These are phyloP conservation scores for Rhodinocichla rosea DNA, from an alignment of 2,113 vertebrate species.

Conservation along the genomic window DNA sequence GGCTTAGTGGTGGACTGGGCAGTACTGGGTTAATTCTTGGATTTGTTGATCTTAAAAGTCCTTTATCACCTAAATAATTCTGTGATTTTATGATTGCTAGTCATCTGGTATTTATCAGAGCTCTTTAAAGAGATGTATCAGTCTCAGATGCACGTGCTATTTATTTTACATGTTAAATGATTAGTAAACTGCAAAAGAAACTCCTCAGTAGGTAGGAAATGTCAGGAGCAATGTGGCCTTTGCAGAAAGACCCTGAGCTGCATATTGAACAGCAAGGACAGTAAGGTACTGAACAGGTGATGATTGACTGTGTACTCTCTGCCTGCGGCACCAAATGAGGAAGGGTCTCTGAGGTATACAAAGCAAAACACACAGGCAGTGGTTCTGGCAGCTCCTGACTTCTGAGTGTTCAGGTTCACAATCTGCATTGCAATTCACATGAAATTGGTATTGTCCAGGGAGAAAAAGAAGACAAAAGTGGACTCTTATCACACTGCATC, in stretches of 20 bases:
- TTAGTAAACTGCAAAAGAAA: neutral
- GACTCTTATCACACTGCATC: neutral
- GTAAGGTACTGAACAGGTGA: neutral
- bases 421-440: neutral
- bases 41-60: neutral
- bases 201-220: neutral
- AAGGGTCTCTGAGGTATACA: neutral
- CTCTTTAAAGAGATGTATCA: neutral
- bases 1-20: neutral
- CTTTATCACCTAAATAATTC: neutral
- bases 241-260: neutral
- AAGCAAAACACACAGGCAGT: neutral
- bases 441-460: neutral
- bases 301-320: neutral
- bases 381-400: neutral
- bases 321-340: neutral
- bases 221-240: conserved; percentile 15
- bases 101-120: neutral
- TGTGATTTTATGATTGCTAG: neutral
- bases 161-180: neutral
- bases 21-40: neutral
- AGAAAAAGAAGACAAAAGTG: neutral
- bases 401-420: neutral
- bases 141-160: neutral
- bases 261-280: conserved; percentile 18